phyloP scores from a whole-genome alignment of 2,797 vertebrate genomes.

The Loris lydekkerianus region DNA sequence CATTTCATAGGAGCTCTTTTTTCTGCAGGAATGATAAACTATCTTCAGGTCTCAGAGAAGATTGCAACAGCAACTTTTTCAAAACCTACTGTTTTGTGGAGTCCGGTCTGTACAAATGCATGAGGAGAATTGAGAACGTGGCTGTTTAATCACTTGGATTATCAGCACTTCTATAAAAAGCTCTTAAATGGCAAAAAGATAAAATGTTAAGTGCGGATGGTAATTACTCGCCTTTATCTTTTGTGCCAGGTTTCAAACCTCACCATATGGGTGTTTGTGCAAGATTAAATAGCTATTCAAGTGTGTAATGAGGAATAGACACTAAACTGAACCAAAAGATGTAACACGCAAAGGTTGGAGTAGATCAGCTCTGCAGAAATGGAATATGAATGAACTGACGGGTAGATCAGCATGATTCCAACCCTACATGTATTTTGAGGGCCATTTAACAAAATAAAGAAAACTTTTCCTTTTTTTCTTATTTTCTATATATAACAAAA shows the following conservation, averaged over 20 bases:
- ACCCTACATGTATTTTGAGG: neutral
- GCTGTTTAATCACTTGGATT: conserved; percentile 72
- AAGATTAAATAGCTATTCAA: conserved; percentile 81
- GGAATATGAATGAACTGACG: neutral
- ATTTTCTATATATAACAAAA: conserved; percentile 37
- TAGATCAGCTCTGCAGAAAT: conserved; percentile 35
- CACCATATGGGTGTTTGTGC: conserved; percentile 50
- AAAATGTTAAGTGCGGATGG: conserved; percentile 68
- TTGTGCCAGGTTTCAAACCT: conserved; percentile 67
- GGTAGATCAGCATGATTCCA: neutral
- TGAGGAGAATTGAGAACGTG: conserved; percentile 17
- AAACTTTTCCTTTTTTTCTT: neutral
- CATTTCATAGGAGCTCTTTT: neutral
- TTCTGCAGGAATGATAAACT: conserved; percentile 66
- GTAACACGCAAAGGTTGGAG: neutral
- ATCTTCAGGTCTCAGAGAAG: conserved; percentile 62
- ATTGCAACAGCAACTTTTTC: conserved; percentile 67
- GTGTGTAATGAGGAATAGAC: conserved; percentile 69
- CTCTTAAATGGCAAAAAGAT: conserved; percentile 71
- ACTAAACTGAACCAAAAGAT: conserved; percentile 59
- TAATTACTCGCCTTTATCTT: conserved; percentile 63
- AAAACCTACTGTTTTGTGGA: conserved; percentile 65
- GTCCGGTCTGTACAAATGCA: conserved; percentile 36
- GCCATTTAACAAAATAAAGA: conserved; percentile 26
- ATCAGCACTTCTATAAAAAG: conserved; percentile 73